Evolutionary conservation across 2,113 vertebrate species (phyloP), one percentile per base, ranked within the genome.

Genomic region (Pseudorhombus dupliciocellatus): DNA sequence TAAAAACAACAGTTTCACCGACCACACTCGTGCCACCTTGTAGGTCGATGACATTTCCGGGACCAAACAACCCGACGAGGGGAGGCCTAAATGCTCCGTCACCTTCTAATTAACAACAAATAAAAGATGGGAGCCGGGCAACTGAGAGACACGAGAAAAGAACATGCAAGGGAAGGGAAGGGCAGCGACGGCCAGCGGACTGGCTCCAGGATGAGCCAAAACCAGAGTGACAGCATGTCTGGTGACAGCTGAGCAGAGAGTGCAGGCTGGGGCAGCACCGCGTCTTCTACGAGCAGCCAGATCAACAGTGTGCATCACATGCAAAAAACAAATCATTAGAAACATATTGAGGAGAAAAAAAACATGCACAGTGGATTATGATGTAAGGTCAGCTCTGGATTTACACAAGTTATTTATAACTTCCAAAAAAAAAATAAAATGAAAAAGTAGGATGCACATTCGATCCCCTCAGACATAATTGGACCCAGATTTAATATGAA

Each of bases 141-240:
- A 66, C 59, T 52, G 56, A 67, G 62, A 73, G 59, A 75, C 16
- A 30, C 48, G 50, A 71, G 21, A 81, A 78, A 87, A 73, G 91
- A 92, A 93, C 84, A 85, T 58, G 59, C 84, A 53, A 91, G 73
- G 53, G 81, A 84, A 85, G 50, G 48, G 87, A 87, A 89, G 77
- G 86, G 73, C 91, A 88, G 12, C 70, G 84, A 80, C 82, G 74
- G 87, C 77, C 60, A 66, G 73, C 52, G 80, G 87, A 81, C 77
- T 73, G 78, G 73, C 61, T 85, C 40, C 26, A 25, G 37, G 60
- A 82, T 90, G 88, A 91, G 73, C 58, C 68, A 84, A 54, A 89
- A 73, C 73, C 63, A 2, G 81, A 79, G 57, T 86, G 84, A 92
- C 59, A 81, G 70, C 62, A 90, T 77, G 64, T 18, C 53, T 75